These are phyloP conservation scores for Epinephelus coioides DNA, from an alignment of 2,797 vertebrate genomes.

Conservation along the genomic window DNA sequence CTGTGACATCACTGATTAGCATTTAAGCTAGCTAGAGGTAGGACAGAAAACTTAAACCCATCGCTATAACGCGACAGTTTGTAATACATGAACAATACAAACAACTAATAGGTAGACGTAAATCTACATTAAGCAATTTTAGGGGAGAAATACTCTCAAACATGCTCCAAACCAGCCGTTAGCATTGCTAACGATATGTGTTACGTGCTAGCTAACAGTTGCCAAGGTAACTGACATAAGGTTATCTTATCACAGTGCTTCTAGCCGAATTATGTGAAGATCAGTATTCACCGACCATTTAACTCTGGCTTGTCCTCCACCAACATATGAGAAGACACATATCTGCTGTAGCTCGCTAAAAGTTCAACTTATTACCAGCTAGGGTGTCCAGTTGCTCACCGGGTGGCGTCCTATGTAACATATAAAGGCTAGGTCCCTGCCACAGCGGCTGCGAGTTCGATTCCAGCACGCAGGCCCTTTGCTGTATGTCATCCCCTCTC, in stretches of 20 bases:
- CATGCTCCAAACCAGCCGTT: background rate
- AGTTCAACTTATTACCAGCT: background rate
- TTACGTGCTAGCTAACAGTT: conserved; percentile 7
- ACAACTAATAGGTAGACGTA: background rate
- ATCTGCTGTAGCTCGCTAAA: background rate
- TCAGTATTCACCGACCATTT: background rate
- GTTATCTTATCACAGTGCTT: background rate
- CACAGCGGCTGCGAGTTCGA: too few species aligned
- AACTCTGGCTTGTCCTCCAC: background rate
- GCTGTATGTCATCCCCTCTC: too few species aligned
- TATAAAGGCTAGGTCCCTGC: too few species aligned
- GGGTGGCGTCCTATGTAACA: too few species aligned
- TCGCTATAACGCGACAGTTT: background rate
- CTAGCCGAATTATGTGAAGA: background rate
- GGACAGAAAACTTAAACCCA: background rate
- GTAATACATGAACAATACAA: background rate
- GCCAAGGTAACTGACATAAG: background rate
- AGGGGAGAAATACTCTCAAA: background rate
- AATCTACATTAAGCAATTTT: background rate
- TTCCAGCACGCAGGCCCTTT: too few species aligned
- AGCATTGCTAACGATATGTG: background rate
- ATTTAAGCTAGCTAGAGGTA: conserved; percentile 1
- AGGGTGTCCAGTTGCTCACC: too few species aligned
- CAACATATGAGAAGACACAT: background rate
- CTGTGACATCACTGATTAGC: background rate